phyloP scores from a whole-genome alignment of 1,140 invertebrate species.

The Leptopilina boulardi region DNA sequence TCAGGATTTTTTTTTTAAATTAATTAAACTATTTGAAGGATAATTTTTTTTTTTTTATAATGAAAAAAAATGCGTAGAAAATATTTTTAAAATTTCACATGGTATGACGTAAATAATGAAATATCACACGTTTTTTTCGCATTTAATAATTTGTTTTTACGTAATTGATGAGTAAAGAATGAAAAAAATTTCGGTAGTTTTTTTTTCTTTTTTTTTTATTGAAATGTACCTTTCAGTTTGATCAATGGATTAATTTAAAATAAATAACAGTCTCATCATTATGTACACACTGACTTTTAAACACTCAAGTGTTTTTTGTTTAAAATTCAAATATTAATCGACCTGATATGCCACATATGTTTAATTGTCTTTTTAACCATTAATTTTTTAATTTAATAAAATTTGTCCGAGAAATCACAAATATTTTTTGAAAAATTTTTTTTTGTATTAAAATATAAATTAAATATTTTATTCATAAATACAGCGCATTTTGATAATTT shows the following conservation, averaged over 20 bases:
- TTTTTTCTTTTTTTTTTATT: neutral
- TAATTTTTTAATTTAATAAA: neutral
- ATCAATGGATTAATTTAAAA: neutral
- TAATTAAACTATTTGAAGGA: neutral
- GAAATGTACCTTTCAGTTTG: slow-evolving; percentile 4
- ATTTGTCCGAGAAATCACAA: slow-evolving; percentile 35
- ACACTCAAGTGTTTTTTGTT: neutral
- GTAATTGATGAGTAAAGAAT: neutral
- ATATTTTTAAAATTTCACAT: neutral
- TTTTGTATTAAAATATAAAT: too few relatives aligned
- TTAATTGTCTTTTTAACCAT: neutral
- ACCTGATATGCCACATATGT: slow-evolving; percentile 38
- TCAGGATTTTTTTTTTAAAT: neutral
- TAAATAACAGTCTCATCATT: slow-evolving; percentile 38
- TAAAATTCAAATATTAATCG: slow-evolving; percentile 26
- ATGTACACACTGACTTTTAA: slow-evolving; percentile 43
- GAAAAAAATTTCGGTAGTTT: too few relatives aligned
- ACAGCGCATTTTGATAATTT: neutral
- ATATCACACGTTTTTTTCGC: neutral
- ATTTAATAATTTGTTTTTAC: neutral
- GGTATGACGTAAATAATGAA: neutral
- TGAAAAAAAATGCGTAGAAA: neutral
- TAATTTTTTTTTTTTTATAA: neutral
- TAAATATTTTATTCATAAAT: too few relatives aligned
- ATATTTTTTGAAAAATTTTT: neutral